phyloP scores from a whole-genome alignment of 2,888 invertebrate genomes.

The Lacanobia wlatinum region DNA sequence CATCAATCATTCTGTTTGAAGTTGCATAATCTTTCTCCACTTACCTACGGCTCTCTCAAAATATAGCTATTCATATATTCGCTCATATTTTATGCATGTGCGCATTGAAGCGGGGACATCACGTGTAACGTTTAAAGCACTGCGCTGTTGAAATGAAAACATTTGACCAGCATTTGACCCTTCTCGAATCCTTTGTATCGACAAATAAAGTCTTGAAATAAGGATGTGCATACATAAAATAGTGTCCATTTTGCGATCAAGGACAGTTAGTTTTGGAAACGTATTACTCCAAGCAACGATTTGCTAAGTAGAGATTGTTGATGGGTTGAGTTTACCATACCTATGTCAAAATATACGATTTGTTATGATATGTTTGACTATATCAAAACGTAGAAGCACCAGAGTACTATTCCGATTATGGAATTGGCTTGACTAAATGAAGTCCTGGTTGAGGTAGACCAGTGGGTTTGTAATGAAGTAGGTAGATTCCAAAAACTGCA shows the following conservation, averaged over 20 bases:
- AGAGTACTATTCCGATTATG: background rate
- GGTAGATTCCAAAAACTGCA: background rate
- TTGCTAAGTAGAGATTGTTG: no score
- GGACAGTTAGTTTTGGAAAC: background rate
- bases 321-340: no score
- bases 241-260: background rate
- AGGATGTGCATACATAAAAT: background rate
- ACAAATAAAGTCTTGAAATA: conserved; percentile 4
- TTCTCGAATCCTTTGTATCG: conserved; percentile 13
- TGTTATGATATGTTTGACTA: no score
- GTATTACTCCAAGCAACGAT: no score
- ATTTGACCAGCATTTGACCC: conserved; percentile 31
- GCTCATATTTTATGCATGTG: conserved; percentile 45
- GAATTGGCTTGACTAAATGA: background rate
- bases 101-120: conserved; percentile 33
- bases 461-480: background rate
- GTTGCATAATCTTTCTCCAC: conserved; percentile 22
- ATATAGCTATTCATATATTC: conserved; percentile 43
- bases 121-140: conserved; percentile 17
- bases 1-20: background rate
- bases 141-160: conserved; percentile 31
- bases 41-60: conserved; percentile 26
- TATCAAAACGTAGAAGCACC: no score
- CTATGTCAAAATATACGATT: no score
- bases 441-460: background rate